A percentile compares a stretch with the other conserved stretches of the same genome.
phyloP scores from a whole-genome alignment of 2,797 vertebrate species.

The Xiphorhynchus erythropygius region DNA sequence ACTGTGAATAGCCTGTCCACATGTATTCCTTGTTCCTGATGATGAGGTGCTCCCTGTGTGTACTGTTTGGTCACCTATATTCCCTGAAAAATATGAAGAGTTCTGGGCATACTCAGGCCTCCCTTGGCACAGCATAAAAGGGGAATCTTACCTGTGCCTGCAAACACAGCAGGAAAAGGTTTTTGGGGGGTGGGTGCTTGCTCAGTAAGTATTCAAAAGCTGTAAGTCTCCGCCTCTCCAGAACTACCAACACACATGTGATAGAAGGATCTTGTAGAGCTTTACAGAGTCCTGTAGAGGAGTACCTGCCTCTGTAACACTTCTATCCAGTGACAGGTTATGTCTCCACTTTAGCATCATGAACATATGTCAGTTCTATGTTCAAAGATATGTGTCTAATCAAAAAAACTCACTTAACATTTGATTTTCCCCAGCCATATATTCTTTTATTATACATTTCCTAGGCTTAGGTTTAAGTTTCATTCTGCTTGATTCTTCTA shows the following conservation, averaged over 20 bases:
- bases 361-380: not conserved
- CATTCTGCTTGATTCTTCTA: not conserved
- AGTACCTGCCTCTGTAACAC: not conserved
- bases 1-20: not conserved
- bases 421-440: not conserved
- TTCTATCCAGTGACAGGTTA: not conserved
- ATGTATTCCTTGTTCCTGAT: not conserved
- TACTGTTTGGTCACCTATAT: not conserved
- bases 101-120: not conserved
- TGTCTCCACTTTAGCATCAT: not conserved
- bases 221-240: not conserved
- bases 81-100: not conserved
- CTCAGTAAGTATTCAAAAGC: not conserved
- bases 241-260: fast-evolving
- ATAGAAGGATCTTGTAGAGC: not conserved
- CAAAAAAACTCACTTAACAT: not conserved
- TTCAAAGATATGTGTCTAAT: not conserved
- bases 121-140: not conserved
- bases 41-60: not conserved
- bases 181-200: not conserved
- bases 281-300: not conserved
- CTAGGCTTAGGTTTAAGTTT: not conserved
- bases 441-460: not conserved
- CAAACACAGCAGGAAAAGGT: not conserved
- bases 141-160: not conserved